Evolutionary conservation across 2,113 vertebrate species (phyloP), one percentile per base, ranked within the genome.

Genomic region (Orcinus orca): DNA sequence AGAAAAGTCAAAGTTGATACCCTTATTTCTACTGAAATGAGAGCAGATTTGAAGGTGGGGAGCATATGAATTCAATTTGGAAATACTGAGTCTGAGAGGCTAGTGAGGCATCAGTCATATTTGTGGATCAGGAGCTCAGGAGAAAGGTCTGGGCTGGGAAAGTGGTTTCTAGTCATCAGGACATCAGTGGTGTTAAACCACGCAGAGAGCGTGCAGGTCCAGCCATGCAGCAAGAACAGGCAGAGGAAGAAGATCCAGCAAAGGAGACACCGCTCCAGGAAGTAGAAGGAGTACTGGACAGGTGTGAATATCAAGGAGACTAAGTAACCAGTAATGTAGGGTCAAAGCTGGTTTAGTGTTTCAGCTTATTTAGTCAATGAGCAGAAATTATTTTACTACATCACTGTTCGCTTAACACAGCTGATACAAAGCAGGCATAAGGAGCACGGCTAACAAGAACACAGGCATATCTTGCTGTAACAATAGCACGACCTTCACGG

Each of bases 401-500:
- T 60, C 23, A 70, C n/a, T 44, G 5, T 67, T 92, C 71, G 79
- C 36, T 44, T 87, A 77, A 65, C 74, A 89, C 53, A 53, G 53
- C 44, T 55, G 74, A 79, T 21, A 79, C 17, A 68, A 87, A 73
- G 68, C 74, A 92, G 73, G 47, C 44, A 13, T 47, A 74, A 74
- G 41, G 77, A 90, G 38, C 25, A 55, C 18, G 88, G 90, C 58
- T 58, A 74, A 47, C 53, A 84, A 80, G 31, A 84, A 81, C 83
- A 79, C 80, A 90, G 23, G 80, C 55, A 53, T 10, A 36, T 90
- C 47, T 62, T 47, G 29, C 63, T 68, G 0, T 25, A 87, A 80
- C 70, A 79, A 70, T 3, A 88, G 79, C 63, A 76, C 15, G 85
- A 85, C 91, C 89, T 97, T 97, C 95, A 91, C 0, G 11, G 62